phyloP scores from a whole-genome alignment of 2,888 invertebrate genomes.

The Cephonodes hylas region DNA sequence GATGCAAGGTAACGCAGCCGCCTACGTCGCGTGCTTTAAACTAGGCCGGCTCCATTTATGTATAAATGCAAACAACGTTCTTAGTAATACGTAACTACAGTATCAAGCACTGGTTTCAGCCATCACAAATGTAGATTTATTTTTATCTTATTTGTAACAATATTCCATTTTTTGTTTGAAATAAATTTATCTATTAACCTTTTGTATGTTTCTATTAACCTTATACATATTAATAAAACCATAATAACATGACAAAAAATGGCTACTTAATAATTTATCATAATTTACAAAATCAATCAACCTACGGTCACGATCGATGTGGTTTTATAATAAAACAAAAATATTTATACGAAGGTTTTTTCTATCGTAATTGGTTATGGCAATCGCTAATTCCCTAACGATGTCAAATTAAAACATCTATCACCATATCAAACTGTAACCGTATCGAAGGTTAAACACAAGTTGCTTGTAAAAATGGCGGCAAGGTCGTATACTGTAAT shows the following conservation, averaged over 20 bases:
- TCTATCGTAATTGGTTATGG: neutral
- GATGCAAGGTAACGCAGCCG: conserved; percentile 1
- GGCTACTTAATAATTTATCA: too few species aligned
- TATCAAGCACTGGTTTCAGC: neutral
- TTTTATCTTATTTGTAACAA: neutral
- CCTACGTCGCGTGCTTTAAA: neutral
- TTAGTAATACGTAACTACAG: neutral
- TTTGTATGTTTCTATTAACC: too few species aligned
- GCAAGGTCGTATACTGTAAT: conserved; percentile 36
- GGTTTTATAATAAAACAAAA: neutral
- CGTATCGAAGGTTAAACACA: conserved; percentile 14
- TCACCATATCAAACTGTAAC: neutral
- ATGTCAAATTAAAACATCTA: neutral
- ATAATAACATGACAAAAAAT: too few species aligned
- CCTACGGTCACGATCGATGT: neutral
- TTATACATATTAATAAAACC: too few species aligned
- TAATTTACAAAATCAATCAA: neutral
- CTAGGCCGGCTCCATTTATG: conserved; percentile 1
- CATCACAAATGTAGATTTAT: neutral
- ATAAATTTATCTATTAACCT: too few species aligned
- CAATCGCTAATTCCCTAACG: neutral
- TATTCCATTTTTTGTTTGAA: too few species aligned
- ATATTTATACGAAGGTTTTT: neutral
- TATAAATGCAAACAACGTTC: neutral
- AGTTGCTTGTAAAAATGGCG: conserved; percentile 13